These are phyloP conservation scores for Drosophila parabipectinata DNA, from an alignment of 1,140 invertebrate genomes.

Conservation along the genomic window DNA sequence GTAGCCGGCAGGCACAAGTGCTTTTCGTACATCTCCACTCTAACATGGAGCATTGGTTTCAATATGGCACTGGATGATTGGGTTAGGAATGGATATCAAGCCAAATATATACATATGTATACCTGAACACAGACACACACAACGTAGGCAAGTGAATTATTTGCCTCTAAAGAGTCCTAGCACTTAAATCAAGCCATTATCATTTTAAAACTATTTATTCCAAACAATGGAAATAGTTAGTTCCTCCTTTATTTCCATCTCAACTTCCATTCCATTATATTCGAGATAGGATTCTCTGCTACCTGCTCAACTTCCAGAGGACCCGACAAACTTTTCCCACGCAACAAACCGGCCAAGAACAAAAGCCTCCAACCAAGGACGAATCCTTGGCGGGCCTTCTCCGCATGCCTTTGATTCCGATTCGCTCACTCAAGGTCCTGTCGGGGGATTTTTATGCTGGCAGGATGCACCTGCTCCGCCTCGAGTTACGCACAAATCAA, in stretches of 20 bases:
- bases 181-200: neutral
- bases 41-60: slow-evolving; percentile 36
- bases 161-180: too few species aligned
- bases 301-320: slow-evolving; percentile 13
- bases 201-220: neutral
- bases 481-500: slow-evolving; percentile 70
- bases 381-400: slow-evolving; percentile 9
- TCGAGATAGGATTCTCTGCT: slow-evolving; percentile 6
- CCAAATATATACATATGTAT: slow-evolving; percentile 2
- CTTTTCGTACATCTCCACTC: slow-evolving; percentile 38
- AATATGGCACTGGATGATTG: slow-evolving; percentile 49
- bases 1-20: slow-evolving; percentile 46
- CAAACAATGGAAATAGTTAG: slow-evolving; percentile 11
- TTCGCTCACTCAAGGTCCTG: slow-evolving; percentile 27
- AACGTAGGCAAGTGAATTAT: neutral
- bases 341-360: slow-evolving; percentile 10
- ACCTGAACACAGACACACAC: neutral
- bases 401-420: slow-evolving; percentile 27
- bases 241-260: slow-evolving; percentile 24
- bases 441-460: slow-evolving; percentile 20
- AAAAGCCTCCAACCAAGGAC: slow-evolving; percentile 32
- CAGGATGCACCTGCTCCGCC: slow-evolving; percentile 72
- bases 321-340: slow-evolving; percentile 41
- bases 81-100: slow-evolving; percentile 42
- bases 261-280: slow-evolving; percentile 35